Evolutionary conservation across 2,113 vertebrate genomes (phyloP).

Genomic region (Neolamprologus longior): DNA sequence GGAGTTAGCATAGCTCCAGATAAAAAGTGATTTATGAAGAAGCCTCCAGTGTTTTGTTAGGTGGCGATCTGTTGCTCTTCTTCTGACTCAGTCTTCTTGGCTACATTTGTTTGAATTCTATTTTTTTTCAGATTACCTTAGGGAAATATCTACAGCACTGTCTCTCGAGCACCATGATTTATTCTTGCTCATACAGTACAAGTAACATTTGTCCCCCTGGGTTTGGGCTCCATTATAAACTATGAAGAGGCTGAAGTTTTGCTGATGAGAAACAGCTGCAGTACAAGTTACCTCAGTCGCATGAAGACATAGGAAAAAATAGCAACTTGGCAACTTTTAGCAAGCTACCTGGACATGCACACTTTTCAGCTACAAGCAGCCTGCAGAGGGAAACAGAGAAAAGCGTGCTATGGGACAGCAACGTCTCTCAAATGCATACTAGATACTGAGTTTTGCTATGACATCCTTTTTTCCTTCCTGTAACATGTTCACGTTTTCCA

Average conservation of each 20-base stretch:
- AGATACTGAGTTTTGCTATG: constrained; percentile 20
- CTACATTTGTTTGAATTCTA: neutral
- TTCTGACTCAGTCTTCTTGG: neutral
- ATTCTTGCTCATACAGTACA: constrained; percentile 15
- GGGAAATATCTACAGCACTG: neutral
- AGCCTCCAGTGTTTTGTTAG: neutral
- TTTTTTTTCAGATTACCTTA: neutral
- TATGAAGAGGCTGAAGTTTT: constrained; percentile 20
- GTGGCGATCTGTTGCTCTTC: neutral
- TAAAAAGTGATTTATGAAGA: constrained; percentile 11
- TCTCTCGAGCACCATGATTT: constrained; percentile 29
- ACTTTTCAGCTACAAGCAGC: neutral
- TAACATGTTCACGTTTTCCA: constrained; percentile 39
- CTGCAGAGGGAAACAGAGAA: neutral
- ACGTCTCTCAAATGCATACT: neutral
- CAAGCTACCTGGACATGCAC: constrained; percentile 37
- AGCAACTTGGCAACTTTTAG: constrained; percentile 10
- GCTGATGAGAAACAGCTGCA: constrained; percentile 60
- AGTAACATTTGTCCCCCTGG: constrained; percentile 16
- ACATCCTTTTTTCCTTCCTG: constrained; percentile 20
- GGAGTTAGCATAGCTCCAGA: neutral
- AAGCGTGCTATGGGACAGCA: neutral
- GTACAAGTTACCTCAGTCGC: neutral
- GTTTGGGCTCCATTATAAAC: constrained; percentile 23
- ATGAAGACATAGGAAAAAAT: constrained; percentile 13